These are phyloP conservation scores for Rhingia campestris DNA, from an alignment of 2,888 invertebrate genomes.

Conservation along the genomic window DNA sequence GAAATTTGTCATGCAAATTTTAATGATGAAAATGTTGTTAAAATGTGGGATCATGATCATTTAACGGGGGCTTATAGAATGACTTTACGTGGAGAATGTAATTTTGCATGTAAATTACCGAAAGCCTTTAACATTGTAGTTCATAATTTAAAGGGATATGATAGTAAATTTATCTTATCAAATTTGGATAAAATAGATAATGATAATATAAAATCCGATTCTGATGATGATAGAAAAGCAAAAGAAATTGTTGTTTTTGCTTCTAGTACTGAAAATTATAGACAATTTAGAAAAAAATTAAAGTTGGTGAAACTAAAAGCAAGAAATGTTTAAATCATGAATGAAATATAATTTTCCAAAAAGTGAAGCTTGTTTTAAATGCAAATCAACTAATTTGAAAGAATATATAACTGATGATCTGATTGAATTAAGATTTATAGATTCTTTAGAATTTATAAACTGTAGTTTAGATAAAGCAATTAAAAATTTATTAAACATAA, in stretches of 20 bases:
- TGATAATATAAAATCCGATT: too few relatives aligned
- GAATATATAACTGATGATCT: not conserved
- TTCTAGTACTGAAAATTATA: conserved; percentile 6
- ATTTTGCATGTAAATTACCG: not conserved
- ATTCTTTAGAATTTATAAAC: conserved; percentile 32
- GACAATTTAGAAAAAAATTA: conserved; percentile 20
- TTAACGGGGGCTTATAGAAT: conserved; percentile 1
- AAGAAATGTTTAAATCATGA: conserved; percentile 1
- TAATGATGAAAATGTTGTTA: conserved; percentile 19
- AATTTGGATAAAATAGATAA: too few relatives aligned
- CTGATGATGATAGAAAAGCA: too few relatives aligned
- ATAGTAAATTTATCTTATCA: too few relatives aligned
- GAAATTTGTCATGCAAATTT: conserved; percentile 9
- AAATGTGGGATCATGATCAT: conserved; percentile 27
- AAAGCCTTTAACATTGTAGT: too few relatives aligned
- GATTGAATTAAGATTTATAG: conserved; percentile 30
- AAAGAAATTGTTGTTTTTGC: not conserved
- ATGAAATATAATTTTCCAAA: conserved; percentile 8
- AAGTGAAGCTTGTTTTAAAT: conserved; percentile 4
- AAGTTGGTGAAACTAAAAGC: conserved; percentile 12
- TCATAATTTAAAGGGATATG: too few relatives aligned
- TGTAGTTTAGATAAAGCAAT: conserved; percentile 12
- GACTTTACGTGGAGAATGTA: conserved; percentile 3
- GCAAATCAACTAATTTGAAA: conserved; percentile 2
- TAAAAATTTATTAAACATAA: too few relatives aligned